phyloP scores from a whole-genome alignment of 2,113 vertebrate genomes.

The Dromiciops gliroides region DNA sequence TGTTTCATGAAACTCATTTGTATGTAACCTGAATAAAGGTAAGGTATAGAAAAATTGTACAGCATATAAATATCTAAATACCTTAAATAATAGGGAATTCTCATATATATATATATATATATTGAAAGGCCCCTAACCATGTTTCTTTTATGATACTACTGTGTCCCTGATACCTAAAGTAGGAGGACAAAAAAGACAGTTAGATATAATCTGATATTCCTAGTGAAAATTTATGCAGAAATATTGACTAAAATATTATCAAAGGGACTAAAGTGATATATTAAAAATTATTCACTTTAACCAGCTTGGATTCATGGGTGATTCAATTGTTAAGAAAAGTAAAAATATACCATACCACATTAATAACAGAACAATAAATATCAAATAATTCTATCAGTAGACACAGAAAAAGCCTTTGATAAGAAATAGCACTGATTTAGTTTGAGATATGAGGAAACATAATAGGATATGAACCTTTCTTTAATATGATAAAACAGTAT shows the following conservation, averaged over 20 bases:
- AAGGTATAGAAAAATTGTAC: not conserved
- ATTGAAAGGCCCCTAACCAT: not conserved
- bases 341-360: not conserved
- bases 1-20: not conserved
- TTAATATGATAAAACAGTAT: not conserved
- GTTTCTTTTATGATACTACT: not conserved
- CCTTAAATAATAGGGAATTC: not conserved
- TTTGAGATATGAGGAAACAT: not conserved
- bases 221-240: not conserved
- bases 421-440: not conserved
- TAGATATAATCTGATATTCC: not conserved
- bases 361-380: not conserved
- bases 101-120: not conserved
- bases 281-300: not conserved
- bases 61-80: not conserved
- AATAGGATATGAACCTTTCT: not conserved
- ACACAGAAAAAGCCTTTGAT: not conserved
- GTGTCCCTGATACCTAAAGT: not conserved
- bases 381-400: not conserved
- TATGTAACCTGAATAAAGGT: not conserved
- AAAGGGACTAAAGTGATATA: not conserved
- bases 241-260: not conserved
- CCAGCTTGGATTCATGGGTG: not conserved
- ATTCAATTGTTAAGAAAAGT: not conserved
- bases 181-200: not conserved